Base-by-base conservation (phyloP, 2,888 invertebrate species). In the Eupithecia insigniata region DNA sequence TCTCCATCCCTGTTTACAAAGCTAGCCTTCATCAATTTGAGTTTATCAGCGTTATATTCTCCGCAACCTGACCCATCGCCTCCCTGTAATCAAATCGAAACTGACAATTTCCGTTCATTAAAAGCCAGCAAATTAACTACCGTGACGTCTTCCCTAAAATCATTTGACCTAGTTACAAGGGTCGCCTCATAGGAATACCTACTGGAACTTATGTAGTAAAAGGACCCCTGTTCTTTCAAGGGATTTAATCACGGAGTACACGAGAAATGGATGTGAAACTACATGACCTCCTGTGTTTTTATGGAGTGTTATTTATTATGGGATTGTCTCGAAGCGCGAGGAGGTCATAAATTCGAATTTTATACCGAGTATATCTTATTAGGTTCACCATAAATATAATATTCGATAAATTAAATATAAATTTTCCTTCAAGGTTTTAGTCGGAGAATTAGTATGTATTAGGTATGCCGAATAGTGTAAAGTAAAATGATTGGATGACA, bases 81-180 rank as follows among this genome's bases (percentile, higher is more conserved):
- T 34, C 36, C 7, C 62, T 36, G 64, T 64, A 64, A 64, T 64
- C 64, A 64, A 67, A 70, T 70, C 69, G 67, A 66, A 73, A 70
- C 65, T 65, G 70, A 30, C 67, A 66, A 71, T 74, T 65, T 67
- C 64, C 70, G 64, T 74, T 61, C 68, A 66, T 66, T 68, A 73
- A 66, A 70, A 55, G 58, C 69, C 36, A n/a, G 26, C 32, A 69
- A 69, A 73, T 73, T 72, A 69, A 74, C 65, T 72, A 69, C 69
- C 73, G 69, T 71, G 71, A 68, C 67, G 67, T 73, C 67, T 68
- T 74, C 66, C 67, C 73, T 73, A 58, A 74, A 69, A 71, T 74
- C 39, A 72, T 71, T 74, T 76, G 76, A 76, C 79, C 79, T 72
- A 77, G 67, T 79, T 79, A 74, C 66, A 39, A 68, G 68, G 66